Base-by-base conservation (phyloP, 2,888 invertebrate species). In the Suillia variegata region DNA sequence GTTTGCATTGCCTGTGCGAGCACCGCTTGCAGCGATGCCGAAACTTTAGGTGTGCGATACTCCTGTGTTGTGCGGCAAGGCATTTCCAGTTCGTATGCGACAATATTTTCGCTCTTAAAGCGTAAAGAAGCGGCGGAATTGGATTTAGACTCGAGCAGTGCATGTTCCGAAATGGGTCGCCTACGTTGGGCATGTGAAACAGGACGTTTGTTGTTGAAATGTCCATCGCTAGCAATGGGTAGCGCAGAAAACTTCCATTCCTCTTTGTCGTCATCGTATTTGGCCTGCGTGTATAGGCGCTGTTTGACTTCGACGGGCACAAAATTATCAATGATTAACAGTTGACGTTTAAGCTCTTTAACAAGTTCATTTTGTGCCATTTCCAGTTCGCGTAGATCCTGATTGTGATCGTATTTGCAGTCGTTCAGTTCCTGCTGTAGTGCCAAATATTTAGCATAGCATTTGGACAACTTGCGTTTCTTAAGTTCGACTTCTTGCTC, bases 401-500 rank as follows among this genome's bases (percentile, higher is more conserved):
- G 87, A 74, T 94, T 91, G 83, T 96, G 96, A 74, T 94, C 94
- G 77, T 93, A 94, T 60, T 90, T 89, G 55, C 90, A 87, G 75
- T 94, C 94, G 64, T 88, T 87, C 10, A 93, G 86, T 76, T 95
- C 95, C 74, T 90, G 89, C 69, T 91, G 81, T n/a, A 81, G 66
- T 0, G 81, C 81, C 79, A 91, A 87, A 76, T 93, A 87, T 82
- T 96, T 96, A 15, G 89, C 86, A 75, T 94, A 91, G 75, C 98
- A 87, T 82, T 96, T 94, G 76, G 95, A 94, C 56, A 98, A 82
- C 81, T 97, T 84, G 73, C 92, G 93, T 21, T 96, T 93, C 82
- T 98, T 99, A 59, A 94, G 89, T 77, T 99, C 98, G 1, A 98
- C 96, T 83, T 98, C 98, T 79, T 97, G 97, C 77, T 97, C 96